Percentiles rank a stretch among this genome's conserved stretches.
These are phyloP conservation scores for Cariama cristata DNA, from an alignment of 2,113 vertebrate genomes.

Conservation along the genomic window DNA sequence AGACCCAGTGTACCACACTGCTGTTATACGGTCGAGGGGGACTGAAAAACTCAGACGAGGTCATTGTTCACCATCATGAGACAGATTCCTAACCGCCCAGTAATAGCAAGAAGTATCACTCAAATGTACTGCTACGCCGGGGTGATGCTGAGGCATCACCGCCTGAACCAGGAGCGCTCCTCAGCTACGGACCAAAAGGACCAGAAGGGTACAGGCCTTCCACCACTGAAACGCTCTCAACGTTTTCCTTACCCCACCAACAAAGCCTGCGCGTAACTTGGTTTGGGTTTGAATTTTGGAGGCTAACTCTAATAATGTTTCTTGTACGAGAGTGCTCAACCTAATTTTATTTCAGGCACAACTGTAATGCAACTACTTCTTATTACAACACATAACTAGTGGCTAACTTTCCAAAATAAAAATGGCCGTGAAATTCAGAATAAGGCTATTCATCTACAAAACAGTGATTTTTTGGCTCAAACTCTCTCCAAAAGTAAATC, in stretches of 20 bases:
- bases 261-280: neutral
- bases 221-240: neutral
- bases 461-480: neutral
- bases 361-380: neutral
- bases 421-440: neutral
- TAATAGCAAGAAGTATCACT: neutral
- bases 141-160: too few species aligned
- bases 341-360: neutral
- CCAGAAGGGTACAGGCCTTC: neutral
- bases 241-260: neutral
- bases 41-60: neutral
- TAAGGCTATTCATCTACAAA: neutral
- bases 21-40: neutral
- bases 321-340: neutral
- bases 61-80: neutral
- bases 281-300: neutral
- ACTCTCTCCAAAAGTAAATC: neutral
- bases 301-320: neutral
- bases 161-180: neutral
- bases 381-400: neutral
- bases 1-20: rapidly evolving
- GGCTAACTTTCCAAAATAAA: neutral
- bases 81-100: neutral
- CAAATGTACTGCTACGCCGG: rapidly evolving
- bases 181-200: neutral